Base-by-base conservation (phyloP, 2,888 invertebrate species). In the Physocephala rufipes region DNA sequence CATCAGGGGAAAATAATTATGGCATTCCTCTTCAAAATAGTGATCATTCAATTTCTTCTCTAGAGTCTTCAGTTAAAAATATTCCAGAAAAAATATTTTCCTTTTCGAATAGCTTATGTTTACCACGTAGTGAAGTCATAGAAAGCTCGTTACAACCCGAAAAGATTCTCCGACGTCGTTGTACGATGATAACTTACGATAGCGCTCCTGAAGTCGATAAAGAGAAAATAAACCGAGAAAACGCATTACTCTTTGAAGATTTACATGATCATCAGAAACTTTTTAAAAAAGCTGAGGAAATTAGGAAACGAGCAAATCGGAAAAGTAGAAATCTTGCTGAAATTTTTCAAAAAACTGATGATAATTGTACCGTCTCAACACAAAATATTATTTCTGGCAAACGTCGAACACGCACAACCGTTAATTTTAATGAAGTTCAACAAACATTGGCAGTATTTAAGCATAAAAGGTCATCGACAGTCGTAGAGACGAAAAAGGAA, bases 371-470 rank as follows among this genome's bases (percentile, higher is more conserved):
- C 16, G 79, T 85, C 0, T 85, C 85, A 2, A 82, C 82, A 0
- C 83, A 85, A 45, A 85, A 85, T 68, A 85, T 85, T 9, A 79
- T 85, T 9, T 72, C 73, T 0, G 85, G 86, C 1, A 86, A 84
- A 65, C 76, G 85, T 0, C 76, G 82, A 0, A 81, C 83, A 0
- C 79, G 83, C 0, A 71, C 78, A 0, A 75, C 77, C 0, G 72
- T 78, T 0, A 81, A 81, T 5, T 76, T 84, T 3, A 85, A 83
- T 67, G 84, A 84, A 71, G 79, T 78, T 0, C 67, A 76, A 16
- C 73, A 78, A 0, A 75, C 76, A 1, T 68, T 75, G 0, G 78
- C 73, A 9, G 67, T 74, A 1, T 81, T 80, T 5, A 77, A 79
- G 3, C 45, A 72, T 55, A 69, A 58, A 26, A 72, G 71, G 24